A percentile compares a stretch with the other conserved stretches of the same genome.
Conservation (phyloP, 2,888 invertebrate genomes). For the Thyatira batis region DNA sequence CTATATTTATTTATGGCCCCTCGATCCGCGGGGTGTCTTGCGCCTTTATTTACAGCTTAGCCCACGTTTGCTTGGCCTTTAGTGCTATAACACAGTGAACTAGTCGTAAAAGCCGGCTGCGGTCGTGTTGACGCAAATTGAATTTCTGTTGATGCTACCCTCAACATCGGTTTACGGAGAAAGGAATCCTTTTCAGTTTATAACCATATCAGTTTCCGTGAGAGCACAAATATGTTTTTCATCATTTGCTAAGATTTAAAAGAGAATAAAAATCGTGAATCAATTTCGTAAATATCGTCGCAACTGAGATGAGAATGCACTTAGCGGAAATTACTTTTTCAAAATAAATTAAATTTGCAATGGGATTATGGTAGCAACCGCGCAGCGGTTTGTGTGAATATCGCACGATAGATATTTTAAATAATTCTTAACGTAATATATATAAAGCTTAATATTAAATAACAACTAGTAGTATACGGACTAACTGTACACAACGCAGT, state of each 20-base stretch:
- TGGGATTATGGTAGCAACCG: background rate
- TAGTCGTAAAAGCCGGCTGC: conserved; percentile 18
- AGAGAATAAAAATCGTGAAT: too few relatives aligned
- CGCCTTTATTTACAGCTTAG: conserved; percentile 35
- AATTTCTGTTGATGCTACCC: conserved; percentile 19
- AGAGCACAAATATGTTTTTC: too few relatives aligned
- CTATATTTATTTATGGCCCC: conserved; percentile 33
- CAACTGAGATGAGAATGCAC: background rate
- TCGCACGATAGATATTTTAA: background rate
- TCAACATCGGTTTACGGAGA: background rate
- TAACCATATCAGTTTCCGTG: background rate
- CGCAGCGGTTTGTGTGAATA: background rate
- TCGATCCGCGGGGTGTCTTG: conserved; percentile 18
- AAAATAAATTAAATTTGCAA: background rate
- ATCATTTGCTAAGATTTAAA: too few relatives aligned
- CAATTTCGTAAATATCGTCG: background rate
- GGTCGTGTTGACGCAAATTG: conserved; percentile 20
- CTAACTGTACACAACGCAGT: conserved; percentile 3
- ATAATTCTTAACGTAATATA: background rate
- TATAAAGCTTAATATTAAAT: background rate
- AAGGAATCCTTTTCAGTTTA: background rate
- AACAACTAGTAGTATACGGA: background rate
- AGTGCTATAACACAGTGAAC: conserved; percentile 4
- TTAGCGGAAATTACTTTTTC: background rate
- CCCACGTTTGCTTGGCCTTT: conserved; percentile 12